phyloP scores from a whole-genome alignment of 2,888 invertebrate genomes.

The Pedicia rivosa region DNA sequence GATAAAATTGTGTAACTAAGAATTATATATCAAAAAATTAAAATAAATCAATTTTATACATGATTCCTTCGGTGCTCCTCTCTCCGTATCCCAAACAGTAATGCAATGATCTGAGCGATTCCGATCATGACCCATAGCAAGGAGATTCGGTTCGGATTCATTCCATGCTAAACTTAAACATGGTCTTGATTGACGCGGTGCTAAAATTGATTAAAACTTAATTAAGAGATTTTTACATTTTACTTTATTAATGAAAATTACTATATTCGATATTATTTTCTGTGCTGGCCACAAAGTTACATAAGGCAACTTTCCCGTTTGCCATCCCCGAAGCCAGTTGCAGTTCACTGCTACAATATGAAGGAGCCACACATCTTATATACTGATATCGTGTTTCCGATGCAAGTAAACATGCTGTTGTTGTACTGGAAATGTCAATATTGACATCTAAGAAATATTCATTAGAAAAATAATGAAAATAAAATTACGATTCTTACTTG shows the following conservation, averaged over 20 bases:
- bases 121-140: constrained; percentile 80
- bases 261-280: constrained; percentile 29
- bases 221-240: background rate
- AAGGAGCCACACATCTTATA: constrained; percentile 76
- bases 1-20: background rate
- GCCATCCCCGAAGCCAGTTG: constrained; percentile 76
- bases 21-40: background rate
- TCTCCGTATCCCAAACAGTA: constrained; percentile 66
- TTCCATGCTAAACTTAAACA: constrained; percentile 85
- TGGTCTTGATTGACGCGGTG: constrained; percentile 66
- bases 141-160: constrained; percentile 58
- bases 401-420: constrained; percentile 18
- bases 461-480: background rate
- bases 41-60: constrained; percentile 11
- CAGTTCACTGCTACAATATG: constrained; percentile 62
- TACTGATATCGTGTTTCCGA: constrained; percentile 43
- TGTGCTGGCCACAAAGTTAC: constrained; percentile 55
- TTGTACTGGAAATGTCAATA: constrained; percentile 21
- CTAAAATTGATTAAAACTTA: constrained; percentile 33
- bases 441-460: constrained; percentile 15
- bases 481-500: constrained; percentile 8
- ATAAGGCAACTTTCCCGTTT: constrained; percentile 73
- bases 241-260: no score
- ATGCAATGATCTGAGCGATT: constrained; percentile 79
- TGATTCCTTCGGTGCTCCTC: constrained; percentile 26